Conservation (phyloP, 2,113 vertebrate genomes). For the Chaenogobius annularis region DNA sequence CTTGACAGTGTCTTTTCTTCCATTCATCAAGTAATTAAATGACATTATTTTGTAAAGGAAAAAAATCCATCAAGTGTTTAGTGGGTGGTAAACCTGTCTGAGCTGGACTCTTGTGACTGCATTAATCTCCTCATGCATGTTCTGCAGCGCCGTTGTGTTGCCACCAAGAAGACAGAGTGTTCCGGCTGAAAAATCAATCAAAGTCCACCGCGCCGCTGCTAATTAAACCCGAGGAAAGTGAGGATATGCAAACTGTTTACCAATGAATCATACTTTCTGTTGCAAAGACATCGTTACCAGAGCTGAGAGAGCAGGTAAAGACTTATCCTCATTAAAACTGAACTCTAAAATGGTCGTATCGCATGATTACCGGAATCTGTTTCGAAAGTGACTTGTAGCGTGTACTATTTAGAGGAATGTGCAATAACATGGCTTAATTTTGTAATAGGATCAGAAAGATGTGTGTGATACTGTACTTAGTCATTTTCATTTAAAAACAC, state of each 20-base stretch:
- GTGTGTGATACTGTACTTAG: not conserved
- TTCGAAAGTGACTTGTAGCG: constrained; percentile 1
- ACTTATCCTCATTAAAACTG: constrained; percentile 28
- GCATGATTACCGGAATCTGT: not conserved
- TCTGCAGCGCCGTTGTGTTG: constrained; percentile 20
- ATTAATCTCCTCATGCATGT: constrained; percentile 32
- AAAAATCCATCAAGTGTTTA: not conserved
- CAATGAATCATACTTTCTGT: constrained; percentile 37
- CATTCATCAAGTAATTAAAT: not conserved
- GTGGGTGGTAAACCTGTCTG: not conserved
- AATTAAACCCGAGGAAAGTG: constrained; percentile 59
- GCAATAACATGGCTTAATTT: constrained; percentile 27
- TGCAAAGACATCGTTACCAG: constrained; percentile 25
- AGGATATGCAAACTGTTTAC: constrained; percentile 46
- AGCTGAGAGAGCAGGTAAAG: constrained; percentile 20
- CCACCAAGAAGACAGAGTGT: constrained; percentile 27
- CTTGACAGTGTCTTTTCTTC: not conserved
- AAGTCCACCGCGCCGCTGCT: constrained; percentile 41
- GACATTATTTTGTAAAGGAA: not conserved
- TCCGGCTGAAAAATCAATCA: constrained; percentile 53
- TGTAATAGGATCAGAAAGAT: not conserved
- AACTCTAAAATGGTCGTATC: constrained; percentile 4
- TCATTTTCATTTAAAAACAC: too few species aligned
- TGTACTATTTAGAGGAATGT: constrained; percentile 15
- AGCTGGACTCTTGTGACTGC: constrained; percentile 15